Evolutionary conservation across 1,140 invertebrate species (phyloP).

Genomic region (Euwallacea similis): DNA sequence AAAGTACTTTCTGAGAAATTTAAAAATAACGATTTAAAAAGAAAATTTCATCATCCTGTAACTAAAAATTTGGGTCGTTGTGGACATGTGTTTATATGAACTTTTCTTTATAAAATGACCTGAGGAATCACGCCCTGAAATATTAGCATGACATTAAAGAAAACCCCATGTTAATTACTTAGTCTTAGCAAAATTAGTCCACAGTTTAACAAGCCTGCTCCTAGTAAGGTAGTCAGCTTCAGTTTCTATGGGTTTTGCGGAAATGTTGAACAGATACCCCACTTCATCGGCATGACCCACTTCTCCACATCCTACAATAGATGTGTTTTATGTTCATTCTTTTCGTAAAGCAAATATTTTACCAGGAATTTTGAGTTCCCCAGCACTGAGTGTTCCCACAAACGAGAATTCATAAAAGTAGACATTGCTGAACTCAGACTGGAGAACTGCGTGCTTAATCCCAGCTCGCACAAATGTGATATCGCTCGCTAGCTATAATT

Average conservation of each 20-base stretch:
- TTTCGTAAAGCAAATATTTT: background rate
- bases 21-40: too few species aligned
- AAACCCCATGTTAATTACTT: background rate
- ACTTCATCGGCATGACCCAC: constrained; percentile 20
- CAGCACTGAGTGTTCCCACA: constrained; percentile 6
- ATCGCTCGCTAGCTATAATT: constrained; percentile 14
- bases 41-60: background rate
- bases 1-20: too few species aligned
- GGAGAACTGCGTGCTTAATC: constrained; percentile 20
- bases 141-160: background rate
- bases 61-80: background rate
- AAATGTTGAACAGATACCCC: constrained; percentile 19
- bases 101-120: too few species aligned
- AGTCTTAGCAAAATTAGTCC: constrained; percentile 20
- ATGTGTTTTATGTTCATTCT: background rate
- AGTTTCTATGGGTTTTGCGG: constrained; percentile 12
- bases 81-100: too few species aligned
- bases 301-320: constrained; percentile 12
- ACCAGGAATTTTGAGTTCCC: constrained; percentile 7
- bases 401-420: constrained; percentile 28
- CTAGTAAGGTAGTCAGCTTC: constrained; percentile 22
- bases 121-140: too few species aligned
- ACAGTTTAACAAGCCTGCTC: constrained; percentile 13
- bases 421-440: constrained; percentile 6
- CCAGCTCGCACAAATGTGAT: constrained; percentile 9